A percentile compares a stretch with the other conserved stretches of the same genome.
Conservation (phyloP, 2,888 invertebrate genomes). For the Ferdinandea cuprea region DNA sequence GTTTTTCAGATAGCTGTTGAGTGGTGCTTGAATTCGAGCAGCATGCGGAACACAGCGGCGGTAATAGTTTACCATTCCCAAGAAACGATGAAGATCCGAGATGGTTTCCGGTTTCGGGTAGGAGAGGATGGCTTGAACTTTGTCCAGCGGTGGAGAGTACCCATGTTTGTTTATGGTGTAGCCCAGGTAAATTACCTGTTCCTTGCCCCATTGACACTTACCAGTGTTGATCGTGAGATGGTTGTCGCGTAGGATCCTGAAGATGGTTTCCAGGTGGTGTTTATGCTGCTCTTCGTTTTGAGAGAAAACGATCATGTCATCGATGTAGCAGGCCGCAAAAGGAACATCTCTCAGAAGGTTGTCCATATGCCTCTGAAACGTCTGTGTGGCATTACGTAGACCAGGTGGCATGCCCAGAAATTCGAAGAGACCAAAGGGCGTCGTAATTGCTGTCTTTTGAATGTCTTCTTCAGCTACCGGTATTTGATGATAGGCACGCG, state of each 20-base stretch:
- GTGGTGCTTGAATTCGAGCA: not conserved
- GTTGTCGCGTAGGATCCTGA: not conserved
- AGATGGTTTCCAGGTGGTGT: not conserved
- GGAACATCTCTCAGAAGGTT: no score
- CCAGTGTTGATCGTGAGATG: not conserved
- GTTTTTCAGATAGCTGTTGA: not conserved
- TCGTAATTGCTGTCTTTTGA: not conserved
- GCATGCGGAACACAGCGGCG: not conserved
- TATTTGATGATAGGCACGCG: constrained; percentile 3
- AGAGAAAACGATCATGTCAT: not conserved
- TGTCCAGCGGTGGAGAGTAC: not conserved
- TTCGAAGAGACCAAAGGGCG: not conserved
- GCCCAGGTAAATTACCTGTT: not conserved
- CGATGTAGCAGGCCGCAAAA: not conserved
- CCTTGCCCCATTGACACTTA: not conserved
- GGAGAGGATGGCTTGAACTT: not conserved
- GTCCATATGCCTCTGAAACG: constrained; percentile 1
- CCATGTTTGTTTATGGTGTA: not conserved
- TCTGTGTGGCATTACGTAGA: constrained; percentile 16
- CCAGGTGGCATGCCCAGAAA: constrained; percentile 3
- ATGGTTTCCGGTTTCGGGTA: not conserved
- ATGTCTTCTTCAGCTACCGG: not conserved
- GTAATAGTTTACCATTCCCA: not conserved
- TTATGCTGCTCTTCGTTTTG: not conserved
- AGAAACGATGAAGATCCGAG: not conserved